Percentiles rank a stretch among this genome's conserved stretches.
phyloP scores from a whole-genome alignment of 2,888 invertebrate species.

The Aradus depressus region DNA sequence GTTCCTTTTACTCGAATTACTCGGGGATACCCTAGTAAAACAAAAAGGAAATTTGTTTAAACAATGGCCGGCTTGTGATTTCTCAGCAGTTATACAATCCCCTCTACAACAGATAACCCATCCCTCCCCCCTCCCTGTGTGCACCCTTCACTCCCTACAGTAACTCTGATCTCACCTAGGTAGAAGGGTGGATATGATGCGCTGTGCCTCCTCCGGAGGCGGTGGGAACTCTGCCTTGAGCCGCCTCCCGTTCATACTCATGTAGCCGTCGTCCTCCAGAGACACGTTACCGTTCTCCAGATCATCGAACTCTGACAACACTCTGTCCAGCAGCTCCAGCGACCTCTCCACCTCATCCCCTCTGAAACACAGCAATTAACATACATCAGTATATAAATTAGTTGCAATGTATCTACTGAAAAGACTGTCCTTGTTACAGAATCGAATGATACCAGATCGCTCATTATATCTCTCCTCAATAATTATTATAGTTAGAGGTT shows the following conservation, averaged over 20 bases:
- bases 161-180: constrained; percentile 55
- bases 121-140: too few species aligned
- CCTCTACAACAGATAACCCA: too few species aligned
- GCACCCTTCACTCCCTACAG: too few species aligned
- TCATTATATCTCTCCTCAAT: too few species aligned
- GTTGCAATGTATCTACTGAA: not conserved
- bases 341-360: constrained; percentile 81
- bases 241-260: constrained; percentile 76
- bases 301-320: constrained; percentile 84
- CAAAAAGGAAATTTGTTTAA: not conserved
- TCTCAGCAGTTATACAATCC: too few species aligned
- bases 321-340: constrained; percentile 76
- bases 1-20: constrained; percentile 53
- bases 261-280: constrained; percentile 83
- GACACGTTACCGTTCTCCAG: constrained; percentile 53
- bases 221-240: constrained; percentile 34
- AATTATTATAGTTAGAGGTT: too few species aligned
- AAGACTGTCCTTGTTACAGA: too few species aligned
- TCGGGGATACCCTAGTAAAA: constrained; percentile 54
- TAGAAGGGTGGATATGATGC: constrained; percentile 61
- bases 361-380: constrained; percentile 42
- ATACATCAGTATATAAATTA: not conserved
- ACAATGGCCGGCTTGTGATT: too few species aligned
- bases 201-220: constrained; percentile 58
- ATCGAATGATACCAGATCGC: too few species aligned